Conservation (phyloP, 1,140 invertebrate genomes). For the Gryon sp. region DNA sequence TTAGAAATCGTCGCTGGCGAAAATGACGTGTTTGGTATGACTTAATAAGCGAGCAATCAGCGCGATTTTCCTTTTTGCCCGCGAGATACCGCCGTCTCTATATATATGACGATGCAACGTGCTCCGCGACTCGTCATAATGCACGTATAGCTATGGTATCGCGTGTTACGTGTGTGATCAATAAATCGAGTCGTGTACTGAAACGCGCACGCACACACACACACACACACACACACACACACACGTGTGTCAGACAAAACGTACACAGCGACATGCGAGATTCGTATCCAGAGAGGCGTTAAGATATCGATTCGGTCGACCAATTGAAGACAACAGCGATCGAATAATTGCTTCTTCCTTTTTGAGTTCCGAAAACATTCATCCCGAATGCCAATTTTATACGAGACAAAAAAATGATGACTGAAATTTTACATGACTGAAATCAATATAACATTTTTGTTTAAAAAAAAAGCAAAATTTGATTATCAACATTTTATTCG, state of each 20-base stretch:
- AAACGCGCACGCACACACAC: slow-evolving; percentile 62
- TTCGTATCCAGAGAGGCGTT: slow-evolving; percentile 41
- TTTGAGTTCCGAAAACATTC: background rate
- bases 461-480: too few species aligned
- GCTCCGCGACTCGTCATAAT: slow-evolving; percentile 50
- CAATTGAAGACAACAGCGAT: slow-evolving; percentile 27
- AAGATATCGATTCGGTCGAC: slow-evolving; percentile 54
- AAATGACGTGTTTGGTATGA: slow-evolving; percentile 33
- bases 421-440: too few species aligned
- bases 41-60: slow-evolving; percentile 39
- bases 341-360: slow-evolving; percentile 25
- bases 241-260: slow-evolving; percentile 49
- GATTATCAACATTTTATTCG: too few species aligned
- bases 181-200: slow-evolving; percentile 76
- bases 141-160: slow-evolving; percentile 69
- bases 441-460: too few species aligned
- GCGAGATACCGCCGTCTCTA: slow-evolving; percentile 38
- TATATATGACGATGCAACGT: slow-evolving; percentile 42
- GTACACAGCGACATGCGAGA: slow-evolving; percentile 28
- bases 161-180: slow-evolving; percentile 77
- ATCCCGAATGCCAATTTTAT: background rate
- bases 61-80: slow-evolving; percentile 42
- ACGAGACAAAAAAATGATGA: too few species aligned
- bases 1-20: slow-evolving; percentile 22
- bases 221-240: slow-evolving; percentile 60